Evolutionary conservation across 2,113 vertebrate genomes (phyloP).

Genomic region (Pseudorectes ferrugineus): DNA sequence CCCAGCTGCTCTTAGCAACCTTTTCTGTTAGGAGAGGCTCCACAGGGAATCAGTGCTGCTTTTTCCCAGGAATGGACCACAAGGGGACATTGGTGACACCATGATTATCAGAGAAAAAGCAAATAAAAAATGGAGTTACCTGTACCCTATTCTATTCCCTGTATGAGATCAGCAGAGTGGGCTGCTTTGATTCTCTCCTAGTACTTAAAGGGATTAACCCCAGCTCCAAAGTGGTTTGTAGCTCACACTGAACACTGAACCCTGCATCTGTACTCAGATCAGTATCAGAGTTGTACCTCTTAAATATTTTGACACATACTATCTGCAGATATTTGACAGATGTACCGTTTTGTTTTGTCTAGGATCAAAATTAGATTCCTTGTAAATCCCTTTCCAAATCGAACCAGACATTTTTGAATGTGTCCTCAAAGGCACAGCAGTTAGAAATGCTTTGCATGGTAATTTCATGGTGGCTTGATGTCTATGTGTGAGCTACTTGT

Average conservation of each 20-base stretch:
- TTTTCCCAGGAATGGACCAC: neutral
- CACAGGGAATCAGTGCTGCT: neutral
- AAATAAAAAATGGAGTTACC: neutral
- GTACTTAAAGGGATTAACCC: neutral
- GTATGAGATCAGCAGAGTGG: neutral
- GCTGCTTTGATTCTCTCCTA: neutral
- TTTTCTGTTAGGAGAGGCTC: neutral
- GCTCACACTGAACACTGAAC: neutral
- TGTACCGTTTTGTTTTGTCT: neutral
- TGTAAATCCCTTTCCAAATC: neutral
- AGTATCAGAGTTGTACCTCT: neutral
- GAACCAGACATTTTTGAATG: neutral
- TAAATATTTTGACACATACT: neutral
- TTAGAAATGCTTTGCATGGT: neutral
- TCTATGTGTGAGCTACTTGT: neutral
- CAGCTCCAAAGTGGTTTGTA: neutral
- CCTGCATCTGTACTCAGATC: neutral
- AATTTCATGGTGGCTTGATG: neutral
- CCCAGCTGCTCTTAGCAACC: neutral
- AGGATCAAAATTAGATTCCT: neutral
- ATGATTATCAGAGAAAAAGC: neutral
- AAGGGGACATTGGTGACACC: neutral
- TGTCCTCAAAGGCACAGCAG: neutral
- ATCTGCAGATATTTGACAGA: neutral
- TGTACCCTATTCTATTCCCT: neutral